Percentiles rank a stretch among this genome's conserved stretches.
Conservation (phyloP, 2,113 vertebrate genomes). For the Bungarus multicinctus region DNA sequence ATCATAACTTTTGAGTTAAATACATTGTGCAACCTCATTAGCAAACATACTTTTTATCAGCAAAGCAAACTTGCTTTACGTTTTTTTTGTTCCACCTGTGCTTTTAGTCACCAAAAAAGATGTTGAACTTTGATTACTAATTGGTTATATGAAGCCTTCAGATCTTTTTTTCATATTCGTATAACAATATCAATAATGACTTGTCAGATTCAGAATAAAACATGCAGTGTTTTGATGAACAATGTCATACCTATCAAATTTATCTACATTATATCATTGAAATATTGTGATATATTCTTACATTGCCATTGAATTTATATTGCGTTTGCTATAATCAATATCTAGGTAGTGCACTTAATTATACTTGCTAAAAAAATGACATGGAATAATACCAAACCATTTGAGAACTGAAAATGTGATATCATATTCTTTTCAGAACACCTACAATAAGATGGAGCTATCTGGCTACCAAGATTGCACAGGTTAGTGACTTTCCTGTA, state of each 20-base stretch:
- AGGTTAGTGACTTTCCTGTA: conserved; percentile 71
- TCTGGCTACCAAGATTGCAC: conserved; percentile 87
- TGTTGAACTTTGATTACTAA: not conserved
- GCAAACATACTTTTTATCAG: not conserved
- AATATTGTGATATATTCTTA: not conserved
- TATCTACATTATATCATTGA: not conserved
- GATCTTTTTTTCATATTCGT: not conserved
- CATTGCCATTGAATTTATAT: not conserved
- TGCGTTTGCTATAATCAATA: not conserved
- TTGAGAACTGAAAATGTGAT: not conserved
- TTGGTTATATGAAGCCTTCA: not conserved
- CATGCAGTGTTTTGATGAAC: not conserved
- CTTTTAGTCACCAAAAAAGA: not conserved
- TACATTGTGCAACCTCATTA: not conserved
- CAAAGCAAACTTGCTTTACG: not conserved
- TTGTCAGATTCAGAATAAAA: not conserved
- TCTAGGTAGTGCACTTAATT: not conserved
- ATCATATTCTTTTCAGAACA: conserved; percentile 70
- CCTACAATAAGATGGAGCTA: conserved; percentile 88
- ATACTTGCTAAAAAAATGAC: not conserved
- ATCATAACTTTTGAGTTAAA: not conserved
- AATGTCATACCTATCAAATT: not conserved
- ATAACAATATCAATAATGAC: not conserved
- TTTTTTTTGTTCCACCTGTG: not conserved
- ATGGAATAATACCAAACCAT: not conserved